These are phyloP conservation scores for Cardiocondyla obscurior DNA, from an alignment of 1,140 invertebrate genomes.

Conservation along the genomic window DNA sequence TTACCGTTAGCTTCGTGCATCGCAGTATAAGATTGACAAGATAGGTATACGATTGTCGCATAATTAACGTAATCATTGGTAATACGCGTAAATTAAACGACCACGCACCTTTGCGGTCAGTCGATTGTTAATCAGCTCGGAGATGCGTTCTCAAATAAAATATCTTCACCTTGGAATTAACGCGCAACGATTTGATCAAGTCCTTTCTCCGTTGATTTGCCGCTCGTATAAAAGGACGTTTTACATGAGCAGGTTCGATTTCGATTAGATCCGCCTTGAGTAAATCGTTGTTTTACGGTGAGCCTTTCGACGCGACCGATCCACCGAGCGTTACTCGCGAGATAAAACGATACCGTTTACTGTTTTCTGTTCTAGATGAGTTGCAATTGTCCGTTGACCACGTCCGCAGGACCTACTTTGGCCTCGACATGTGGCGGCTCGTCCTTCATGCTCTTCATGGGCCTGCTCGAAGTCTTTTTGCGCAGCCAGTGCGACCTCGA, in stretches of 20 bases:
- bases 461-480: conserved; percentile 92
- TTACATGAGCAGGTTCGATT: background rate
- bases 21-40: background rate
- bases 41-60: conserved; percentile 1
- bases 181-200: background rate
- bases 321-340: background rate
- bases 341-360: background rate
- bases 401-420: conserved; percentile 89
- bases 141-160: conserved; percentile 17
- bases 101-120: background rate
- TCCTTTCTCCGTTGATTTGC: background rate
- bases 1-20: background rate
- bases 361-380: conserved; percentile 80
- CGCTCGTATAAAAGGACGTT: background rate
- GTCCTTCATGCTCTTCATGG: conserved; percentile 94
- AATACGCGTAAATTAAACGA: background rate
- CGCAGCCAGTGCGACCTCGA: conserved; percentile 93
- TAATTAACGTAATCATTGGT: background rate
- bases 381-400: conserved; percentile 90
- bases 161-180: background rate
- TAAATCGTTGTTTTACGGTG: background rate
- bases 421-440: conserved; percentile 92
- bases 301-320: background rate
- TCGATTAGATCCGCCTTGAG: background rate
- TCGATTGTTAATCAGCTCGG: background rate